Conservation (phyloP, 2,113 vertebrate species). For the Mohoua ochrocephala region DNA sequence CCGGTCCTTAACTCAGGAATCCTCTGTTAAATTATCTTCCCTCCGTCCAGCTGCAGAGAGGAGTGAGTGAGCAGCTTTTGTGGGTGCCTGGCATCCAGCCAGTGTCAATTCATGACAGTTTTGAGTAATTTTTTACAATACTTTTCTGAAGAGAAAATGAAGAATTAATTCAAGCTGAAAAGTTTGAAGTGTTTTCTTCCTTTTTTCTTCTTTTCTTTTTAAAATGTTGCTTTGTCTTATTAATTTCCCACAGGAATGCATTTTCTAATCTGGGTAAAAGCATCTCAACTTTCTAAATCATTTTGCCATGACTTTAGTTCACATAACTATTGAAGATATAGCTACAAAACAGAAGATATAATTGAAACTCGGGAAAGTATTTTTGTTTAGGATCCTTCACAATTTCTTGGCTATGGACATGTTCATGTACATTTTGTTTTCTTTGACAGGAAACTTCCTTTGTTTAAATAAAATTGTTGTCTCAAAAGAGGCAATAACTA, state of each 20-base stretch:
- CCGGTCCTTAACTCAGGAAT: not conserved
- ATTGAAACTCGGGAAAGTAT: not conserved
- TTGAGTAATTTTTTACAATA: not conserved
- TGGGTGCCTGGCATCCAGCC: not conserved
- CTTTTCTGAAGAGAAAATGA: not conserved
- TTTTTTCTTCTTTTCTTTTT: not conserved
- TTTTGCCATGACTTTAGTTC: not conserved
- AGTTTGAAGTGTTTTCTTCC: not conserved
- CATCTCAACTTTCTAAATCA: not conserved
- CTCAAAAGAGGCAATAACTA: not conserved
- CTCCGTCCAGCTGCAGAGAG: not conserved
- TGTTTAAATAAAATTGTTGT: not conserved
- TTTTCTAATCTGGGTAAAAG: not conserved
- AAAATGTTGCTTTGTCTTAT: not conserved
- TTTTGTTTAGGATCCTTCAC: not conserved
- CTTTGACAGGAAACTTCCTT: not conserved
- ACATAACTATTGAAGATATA: not conserved
- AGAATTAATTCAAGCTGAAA: not conserved
- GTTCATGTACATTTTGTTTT: not conserved
- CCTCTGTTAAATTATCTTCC: not conserved
- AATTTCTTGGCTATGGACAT: not conserved
- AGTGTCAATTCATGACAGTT: not conserved
- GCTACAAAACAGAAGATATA: not conserved
- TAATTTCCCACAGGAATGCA: not conserved
- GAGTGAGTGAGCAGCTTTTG: not conserved